These are phyloP conservation scores for Struthio camelus DNA, from an alignment of 2,113 vertebrate genomes.

Conservation along the genomic window DNA sequence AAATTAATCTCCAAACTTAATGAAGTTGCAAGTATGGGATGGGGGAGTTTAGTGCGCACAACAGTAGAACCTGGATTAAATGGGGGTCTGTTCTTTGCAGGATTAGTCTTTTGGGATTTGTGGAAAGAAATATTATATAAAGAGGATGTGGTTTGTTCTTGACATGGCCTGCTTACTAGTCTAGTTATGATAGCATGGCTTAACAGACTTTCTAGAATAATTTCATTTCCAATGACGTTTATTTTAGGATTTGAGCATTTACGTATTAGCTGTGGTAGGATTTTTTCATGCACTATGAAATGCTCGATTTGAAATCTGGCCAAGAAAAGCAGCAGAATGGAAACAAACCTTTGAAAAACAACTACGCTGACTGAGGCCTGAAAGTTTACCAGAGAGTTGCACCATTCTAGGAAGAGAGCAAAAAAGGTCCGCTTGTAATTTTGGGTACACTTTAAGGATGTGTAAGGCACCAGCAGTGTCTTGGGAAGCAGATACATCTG, in stretches of 20 bases:
- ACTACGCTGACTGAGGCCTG: background rate
- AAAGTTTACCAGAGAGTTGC: background rate
- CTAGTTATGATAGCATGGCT: background rate
- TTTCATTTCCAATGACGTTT: background rate
- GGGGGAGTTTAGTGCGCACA: background rate
- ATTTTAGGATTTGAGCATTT: background rate
- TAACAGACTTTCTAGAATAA: background rate
- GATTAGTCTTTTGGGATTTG: background rate
- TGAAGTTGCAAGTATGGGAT: background rate
- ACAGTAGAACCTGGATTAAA: background rate
- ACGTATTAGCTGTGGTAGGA: background rate
- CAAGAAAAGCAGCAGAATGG: background rate
- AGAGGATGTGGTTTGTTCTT: background rate
- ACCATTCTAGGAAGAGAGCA: background rate
- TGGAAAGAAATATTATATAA: background rate
- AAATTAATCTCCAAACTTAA: background rate
- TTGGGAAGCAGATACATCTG: background rate
- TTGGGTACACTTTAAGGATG: background rate
- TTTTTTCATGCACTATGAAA: background rate
- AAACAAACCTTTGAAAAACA: background rate
- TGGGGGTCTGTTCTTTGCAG: background rate
- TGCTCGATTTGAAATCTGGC: background rate
- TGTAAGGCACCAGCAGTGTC: background rate
- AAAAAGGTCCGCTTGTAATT: background rate
- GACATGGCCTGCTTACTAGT: background rate